Conservation (phyloP, 2,113 vertebrate genomes). For the Takifugu bimaculatus region DNA sequence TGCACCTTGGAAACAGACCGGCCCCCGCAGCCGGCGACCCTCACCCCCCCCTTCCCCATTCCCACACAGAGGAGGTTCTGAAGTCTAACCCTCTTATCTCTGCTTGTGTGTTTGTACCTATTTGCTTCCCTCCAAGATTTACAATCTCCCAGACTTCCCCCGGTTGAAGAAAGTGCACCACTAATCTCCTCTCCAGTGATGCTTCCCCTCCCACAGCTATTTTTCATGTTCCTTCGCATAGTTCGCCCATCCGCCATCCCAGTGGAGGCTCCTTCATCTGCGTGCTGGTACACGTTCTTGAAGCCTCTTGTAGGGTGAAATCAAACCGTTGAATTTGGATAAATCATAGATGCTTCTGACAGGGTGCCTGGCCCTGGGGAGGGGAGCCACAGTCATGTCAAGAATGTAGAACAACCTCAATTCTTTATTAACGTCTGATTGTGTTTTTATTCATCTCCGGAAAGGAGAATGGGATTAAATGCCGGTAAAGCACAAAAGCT, state of each 20-base stretch:
- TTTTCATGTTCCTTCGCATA: conserved; percentile 29
- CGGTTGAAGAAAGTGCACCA: conserved; percentile 49
- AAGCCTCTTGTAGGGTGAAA: conserved; percentile 21
- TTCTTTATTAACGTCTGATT: no score
- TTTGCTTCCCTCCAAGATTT: conserved; percentile 54
- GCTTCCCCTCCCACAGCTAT: conserved; percentile 19
- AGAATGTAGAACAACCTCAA: no score
- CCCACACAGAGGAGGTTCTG: conserved; percentile 50
- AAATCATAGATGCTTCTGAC: conserved; percentile 8
- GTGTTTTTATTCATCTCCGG: no score
- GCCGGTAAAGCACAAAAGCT: no score
- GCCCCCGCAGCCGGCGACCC: conserved; percentile 13
- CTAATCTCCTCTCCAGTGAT: conserved; percentile 50
- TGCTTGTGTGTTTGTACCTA: conserved; percentile 53
- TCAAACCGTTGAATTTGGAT: conserved; percentile 18
- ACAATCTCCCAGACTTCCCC: conserved; percentile 47
- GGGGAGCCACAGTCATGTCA: no score
- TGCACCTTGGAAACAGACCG: conserved; percentile 53
- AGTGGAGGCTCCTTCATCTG: conserved; percentile 24
- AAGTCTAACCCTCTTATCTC: conserved; percentile 56
- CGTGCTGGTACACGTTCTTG: conserved; percentile 17
- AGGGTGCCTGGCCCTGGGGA: no score
- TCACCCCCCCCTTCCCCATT: conserved; percentile 31
- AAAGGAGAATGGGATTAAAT: no score
- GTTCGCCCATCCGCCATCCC: conserved; percentile 34